A percentile compares a stretch with the other conserved stretches of the same genome.
phyloP scores from a whole-genome alignment of 1,140 invertebrate genomes.

The Drosophila lowei region DNA sequence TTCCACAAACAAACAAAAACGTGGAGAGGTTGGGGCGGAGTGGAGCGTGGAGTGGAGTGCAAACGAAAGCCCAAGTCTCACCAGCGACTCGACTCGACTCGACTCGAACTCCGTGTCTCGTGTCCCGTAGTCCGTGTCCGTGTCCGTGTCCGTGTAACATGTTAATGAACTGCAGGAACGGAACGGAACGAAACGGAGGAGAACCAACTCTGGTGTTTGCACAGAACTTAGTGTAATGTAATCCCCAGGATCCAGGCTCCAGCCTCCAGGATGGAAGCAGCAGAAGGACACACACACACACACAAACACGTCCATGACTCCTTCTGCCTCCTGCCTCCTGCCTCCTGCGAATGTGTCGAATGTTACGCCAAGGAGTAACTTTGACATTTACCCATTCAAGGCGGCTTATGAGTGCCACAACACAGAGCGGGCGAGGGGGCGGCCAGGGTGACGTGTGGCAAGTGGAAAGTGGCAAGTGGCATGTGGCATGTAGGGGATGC shows the following conservation, averaged over 20 bases:
- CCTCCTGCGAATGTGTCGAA: conserved; percentile 66
- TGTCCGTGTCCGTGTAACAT: conserved; percentile 76
- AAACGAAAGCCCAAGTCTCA: conserved; percentile 42
- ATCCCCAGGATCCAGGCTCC: conserved; percentile 59
- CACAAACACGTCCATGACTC: conserved; percentile 17
- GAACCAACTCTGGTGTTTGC: conserved; percentile 72
- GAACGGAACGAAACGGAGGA: too few species aligned
- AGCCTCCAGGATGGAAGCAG: conserved; percentile 12
- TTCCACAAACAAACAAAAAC: conserved; percentile 67
- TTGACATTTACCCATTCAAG: conserved; percentile 82
- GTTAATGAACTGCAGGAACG: conserved; percentile 71
- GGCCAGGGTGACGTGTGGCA: not conserved
- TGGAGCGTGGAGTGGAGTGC: not conserved
- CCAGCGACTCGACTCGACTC: conserved; percentile 5
- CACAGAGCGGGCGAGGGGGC: conserved; percentile 19
- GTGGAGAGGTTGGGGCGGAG: conserved; percentile 1
- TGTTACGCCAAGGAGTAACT: conserved; percentile 81
- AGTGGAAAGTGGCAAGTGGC: not conserved
- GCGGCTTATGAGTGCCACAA: conserved; percentile 77
- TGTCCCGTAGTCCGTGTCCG: conserved; percentile 20
- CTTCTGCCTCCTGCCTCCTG: conserved; percentile 67
- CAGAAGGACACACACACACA: conserved; percentile 19
- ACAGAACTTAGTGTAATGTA: conserved; percentile 82
- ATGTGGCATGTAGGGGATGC: conserved; percentile 21
- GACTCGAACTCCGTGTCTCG: not conserved